Evolutionary conservation across 30 jellyfish, hydroid and myxozoan species (phyloP).

Genomic region (Catostylus mosaicus): DNA sequence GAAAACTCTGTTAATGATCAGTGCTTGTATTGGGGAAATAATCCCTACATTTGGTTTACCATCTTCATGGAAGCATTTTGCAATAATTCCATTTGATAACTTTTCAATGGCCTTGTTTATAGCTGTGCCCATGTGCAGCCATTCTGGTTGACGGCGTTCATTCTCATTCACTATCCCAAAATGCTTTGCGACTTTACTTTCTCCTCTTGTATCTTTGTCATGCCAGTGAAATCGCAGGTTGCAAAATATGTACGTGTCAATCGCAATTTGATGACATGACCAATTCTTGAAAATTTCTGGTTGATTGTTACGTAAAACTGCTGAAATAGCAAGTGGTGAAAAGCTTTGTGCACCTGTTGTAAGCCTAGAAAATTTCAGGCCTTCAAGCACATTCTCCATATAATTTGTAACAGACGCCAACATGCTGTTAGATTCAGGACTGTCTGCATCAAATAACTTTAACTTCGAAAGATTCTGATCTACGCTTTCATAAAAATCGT

Average conservation of each 20-base stretch:
- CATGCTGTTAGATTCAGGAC: not conserved
- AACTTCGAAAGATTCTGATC: not conserved
- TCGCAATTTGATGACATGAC: not conserved
- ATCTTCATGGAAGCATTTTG: not conserved
- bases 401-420: not conserved
- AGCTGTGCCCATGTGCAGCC: not conserved
- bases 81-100: not conserved
- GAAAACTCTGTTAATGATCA: slow-evolving; percentile 8
- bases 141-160: not conserved
- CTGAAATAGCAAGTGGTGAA: not conserved
- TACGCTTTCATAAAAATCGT: not conserved
- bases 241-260: slow-evolving; percentile 10
- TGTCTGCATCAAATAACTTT: not conserved
- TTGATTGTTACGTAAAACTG: not conserved
- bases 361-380: too few relatives aligned
- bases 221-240: slow-evolving; percentile 1
- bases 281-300: not conserved
- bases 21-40: slow-evolving; percentile 10
- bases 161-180: not conserved
- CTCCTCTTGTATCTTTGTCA: not conserved
- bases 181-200: not conserved
- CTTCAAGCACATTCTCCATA: not conserved
- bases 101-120: not conserved
- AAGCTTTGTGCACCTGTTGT: not conserved
- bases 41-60: not conserved